A percentile compares a stretch with the other conserved stretches of the same genome.
Conservation (phyloP, 2,888 invertebrate genomes). For the Agriopis leucophaearia region DNA sequence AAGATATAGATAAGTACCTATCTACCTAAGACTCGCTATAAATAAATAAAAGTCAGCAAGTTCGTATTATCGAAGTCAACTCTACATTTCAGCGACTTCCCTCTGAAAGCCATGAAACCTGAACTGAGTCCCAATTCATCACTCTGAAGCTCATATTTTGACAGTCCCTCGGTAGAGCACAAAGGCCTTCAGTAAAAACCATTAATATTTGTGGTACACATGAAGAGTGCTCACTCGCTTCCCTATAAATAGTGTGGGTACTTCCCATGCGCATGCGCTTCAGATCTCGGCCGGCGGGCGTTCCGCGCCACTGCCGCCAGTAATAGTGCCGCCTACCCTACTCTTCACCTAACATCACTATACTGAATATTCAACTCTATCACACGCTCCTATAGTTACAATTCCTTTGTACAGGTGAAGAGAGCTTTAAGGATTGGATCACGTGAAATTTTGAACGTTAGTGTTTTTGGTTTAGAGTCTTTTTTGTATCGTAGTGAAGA, state of each 20-base stretch:
- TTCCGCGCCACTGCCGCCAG: slow-evolving; percentile 72
- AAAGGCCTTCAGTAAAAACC: slow-evolving; percentile 35
- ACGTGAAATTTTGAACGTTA: slow-evolving; percentile 44
- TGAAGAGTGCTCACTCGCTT: slow-evolving; percentile 39
- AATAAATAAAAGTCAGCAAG: too few species aligned
- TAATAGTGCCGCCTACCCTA: slow-evolving; percentile 77
- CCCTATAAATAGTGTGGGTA: slow-evolving; percentile 67
- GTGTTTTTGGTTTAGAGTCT: slow-evolving; percentile 7
- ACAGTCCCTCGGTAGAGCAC: slow-evolving; percentile 17
- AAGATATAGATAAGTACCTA: too few species aligned
- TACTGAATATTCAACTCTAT: slow-evolving; percentile 37
- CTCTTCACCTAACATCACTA: slow-evolving; percentile 28
- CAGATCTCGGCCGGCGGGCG: slow-evolving; percentile 84
- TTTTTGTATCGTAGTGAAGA: slow-evolving; percentile 30
- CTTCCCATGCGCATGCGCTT: slow-evolving; percentile 63
- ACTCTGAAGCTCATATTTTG: slow-evolving; percentile 16
- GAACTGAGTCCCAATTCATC: slow-evolving; percentile 1
- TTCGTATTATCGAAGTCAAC: not conserved
- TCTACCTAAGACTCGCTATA: not conserved
- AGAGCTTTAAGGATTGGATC: slow-evolving; percentile 23
- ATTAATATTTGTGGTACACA: slow-evolving; percentile 43
- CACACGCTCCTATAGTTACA: slow-evolving; percentile 3
- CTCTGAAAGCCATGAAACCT: not conserved
- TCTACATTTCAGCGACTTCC: not conserved
- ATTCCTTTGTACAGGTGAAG: slow-evolving; percentile 10